A percentile compares a stretch with the other conserved stretches of the same genome.
phyloP scores from a whole-genome alignment of 2,888 invertebrate species.

The Ptilodon capucinus region DNA sequence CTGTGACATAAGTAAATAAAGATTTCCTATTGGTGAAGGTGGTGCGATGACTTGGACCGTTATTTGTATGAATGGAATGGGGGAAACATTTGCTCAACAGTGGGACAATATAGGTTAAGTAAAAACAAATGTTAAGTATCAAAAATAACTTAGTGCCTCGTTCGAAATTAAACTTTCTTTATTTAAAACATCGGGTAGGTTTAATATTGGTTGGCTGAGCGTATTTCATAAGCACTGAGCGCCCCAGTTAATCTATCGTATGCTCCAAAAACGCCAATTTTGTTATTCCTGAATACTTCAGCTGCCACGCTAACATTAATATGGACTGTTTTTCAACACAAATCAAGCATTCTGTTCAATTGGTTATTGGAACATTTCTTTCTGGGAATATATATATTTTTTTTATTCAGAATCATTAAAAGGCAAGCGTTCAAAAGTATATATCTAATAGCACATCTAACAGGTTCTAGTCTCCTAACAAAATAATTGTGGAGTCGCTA shows the following conservation, averaged over 20 bases:
- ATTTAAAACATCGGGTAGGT: neutral
- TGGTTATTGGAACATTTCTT: neutral
- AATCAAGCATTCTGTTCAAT: slow-evolving; percentile 25
- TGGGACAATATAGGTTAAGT: neutral
- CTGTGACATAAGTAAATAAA: no score
- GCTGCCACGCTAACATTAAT: slow-evolving; percentile 28
- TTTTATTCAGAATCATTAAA: no score
- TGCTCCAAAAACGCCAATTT: slow-evolving; percentile 39
- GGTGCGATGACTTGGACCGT: no score
- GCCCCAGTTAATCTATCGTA: slow-evolving; percentile 25
- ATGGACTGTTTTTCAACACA: slow-evolving; percentile 39
- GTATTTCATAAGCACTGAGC: slow-evolving; percentile 11
- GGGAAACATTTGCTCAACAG: no score
- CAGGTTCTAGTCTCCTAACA: no score
- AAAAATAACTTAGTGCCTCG: neutral
- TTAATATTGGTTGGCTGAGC: slow-evolving; percentile 6
- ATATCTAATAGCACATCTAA: no score
- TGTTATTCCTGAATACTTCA: slow-evolving; percentile 43
- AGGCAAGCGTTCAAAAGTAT: no score
- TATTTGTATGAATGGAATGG: no score
- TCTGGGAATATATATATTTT: neutral
- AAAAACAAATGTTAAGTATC: no score
- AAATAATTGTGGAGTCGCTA: no score
- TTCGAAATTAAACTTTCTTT: neutral
- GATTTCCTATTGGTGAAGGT: no score